Evolutionary conservation across 2,888 invertebrate species (phyloP), one percentile per base, ranked within the genome.

Genomic region (Drosophila multiciliata): DNA sequence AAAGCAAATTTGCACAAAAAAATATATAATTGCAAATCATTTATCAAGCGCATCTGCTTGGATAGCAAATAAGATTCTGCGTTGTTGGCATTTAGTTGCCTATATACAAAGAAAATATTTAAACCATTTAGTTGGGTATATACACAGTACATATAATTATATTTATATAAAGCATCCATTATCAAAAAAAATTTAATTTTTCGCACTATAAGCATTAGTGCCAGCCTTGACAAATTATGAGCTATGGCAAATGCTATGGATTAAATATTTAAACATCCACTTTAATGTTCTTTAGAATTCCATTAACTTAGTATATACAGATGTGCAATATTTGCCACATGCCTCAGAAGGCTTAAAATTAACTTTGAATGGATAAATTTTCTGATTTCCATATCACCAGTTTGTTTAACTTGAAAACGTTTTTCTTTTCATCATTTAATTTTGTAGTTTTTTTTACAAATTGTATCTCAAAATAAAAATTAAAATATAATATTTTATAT

Each of bases 21-120:
- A 72, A 72, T n/a, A 54, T 35, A 66, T 59, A 62, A 59, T 48
- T 12, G 50, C 55, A 64, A 74, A 72, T 63, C 48, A 62, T 80
- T 74, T 67, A 60, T 73, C 53, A 86, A 68, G 83, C 83, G 71
- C 75, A 78, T 78, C 76, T 73, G 69, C 42, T 73, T 77, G 64
- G 49, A 64, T 11, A 54, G 83, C 83, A 80, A 78, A 75, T 87
- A 80, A 69, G 72, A 77, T 82, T 80, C 80, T 85, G 87, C 87
- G 89, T 82, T 76, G 87, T 86, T 85, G 89, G 85, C 87, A 87
- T 78, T 85, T 59, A 78, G 63, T 65, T 60, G 54, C 60, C 59
- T 55, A 52, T 20, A 8, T 15, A 45, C 45, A 45, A 3, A 20
- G 12, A 4, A 20, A 1, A 29, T 55, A 48, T 50, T 61, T 60